Conservation (phyloP, 1,140 invertebrate genomes). For the Achroia grisella region DNA sequence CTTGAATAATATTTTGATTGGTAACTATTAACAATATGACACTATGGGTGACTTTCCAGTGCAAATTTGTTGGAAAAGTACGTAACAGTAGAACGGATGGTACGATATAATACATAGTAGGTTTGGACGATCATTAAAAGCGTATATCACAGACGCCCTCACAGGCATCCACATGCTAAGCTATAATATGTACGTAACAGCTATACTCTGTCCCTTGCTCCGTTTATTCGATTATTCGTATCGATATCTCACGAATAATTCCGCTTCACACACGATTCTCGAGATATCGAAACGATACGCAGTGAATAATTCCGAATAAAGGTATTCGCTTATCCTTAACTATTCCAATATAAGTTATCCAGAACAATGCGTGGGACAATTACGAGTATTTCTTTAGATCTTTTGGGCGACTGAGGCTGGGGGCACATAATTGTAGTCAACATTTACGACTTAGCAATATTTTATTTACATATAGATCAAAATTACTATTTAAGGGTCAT, state of each 20-base stretch:
- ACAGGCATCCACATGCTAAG: constrained; percentile 50
- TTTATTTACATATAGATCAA: too few relatives aligned
- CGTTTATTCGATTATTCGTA: not conserved
- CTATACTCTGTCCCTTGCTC: constrained; percentile 14
- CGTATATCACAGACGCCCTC: constrained; percentile 65
- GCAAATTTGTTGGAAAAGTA: not conserved
- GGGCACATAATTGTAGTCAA: not conserved
- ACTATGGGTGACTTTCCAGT: not conserved
- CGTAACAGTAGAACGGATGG: too few relatives aligned
- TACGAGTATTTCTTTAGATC: constrained; percentile 11
- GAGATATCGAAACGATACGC: not conserved
- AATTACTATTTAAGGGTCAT: too few relatives aligned
- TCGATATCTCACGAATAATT: constrained; percentile 4
- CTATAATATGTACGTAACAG: constrained; percentile 31
- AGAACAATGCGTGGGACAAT: constrained; percentile 54
- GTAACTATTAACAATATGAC: too few relatives aligned
- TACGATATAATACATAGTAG: constrained; percentile 25
- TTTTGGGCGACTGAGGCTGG: constrained; percentile 9
- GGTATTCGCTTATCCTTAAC: constrained; percentile 34
- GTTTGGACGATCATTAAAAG: constrained; percentile 68
- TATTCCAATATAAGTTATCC: constrained; percentile 69
- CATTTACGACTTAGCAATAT: too few relatives aligned
- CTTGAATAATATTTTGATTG: too few relatives aligned
- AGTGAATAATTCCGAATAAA: constrained; percentile 21
- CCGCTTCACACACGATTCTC: not conserved